Evolutionary conservation across 2,888 invertebrate genomes (phyloP).

Genomic region (Flexamia atlantica): DNA sequence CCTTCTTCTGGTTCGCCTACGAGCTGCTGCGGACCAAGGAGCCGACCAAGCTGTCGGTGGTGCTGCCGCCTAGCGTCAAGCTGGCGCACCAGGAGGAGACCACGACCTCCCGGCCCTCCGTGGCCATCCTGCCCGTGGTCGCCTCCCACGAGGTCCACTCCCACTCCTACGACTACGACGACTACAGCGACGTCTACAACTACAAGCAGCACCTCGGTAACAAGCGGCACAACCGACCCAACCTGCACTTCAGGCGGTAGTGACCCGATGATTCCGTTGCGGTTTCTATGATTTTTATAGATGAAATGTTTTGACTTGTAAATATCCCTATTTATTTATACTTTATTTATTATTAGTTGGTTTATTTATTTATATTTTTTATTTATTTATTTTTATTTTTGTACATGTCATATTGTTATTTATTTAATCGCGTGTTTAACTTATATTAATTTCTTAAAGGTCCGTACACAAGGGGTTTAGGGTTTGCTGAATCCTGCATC

Average conservation of each 20-base stretch:
- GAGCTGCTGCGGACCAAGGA: constrained; percentile 9
- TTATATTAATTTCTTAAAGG: too few species aligned
- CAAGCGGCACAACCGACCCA: background rate
- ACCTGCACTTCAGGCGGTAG: background rate
- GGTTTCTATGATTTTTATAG: too few species aligned
- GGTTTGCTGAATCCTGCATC: too few species aligned
- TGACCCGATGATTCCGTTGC: too few species aligned
- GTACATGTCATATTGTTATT: too few species aligned
- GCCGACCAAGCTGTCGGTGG: background rate
- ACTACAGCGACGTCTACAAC: constrained; percentile 1
- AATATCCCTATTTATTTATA: too few species aligned
- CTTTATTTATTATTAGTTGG: too few species aligned
- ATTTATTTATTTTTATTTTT: too few species aligned
- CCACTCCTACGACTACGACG: constrained; percentile 16
- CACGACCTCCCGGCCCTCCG: background rate
- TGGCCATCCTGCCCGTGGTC: constrained; percentile 7
- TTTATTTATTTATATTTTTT: too few species aligned
- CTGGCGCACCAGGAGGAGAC: background rate
- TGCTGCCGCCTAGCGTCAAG: background rate
- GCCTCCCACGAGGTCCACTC: background rate
- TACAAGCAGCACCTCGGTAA: constrained; percentile 13
- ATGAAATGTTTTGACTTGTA: too few species aligned
- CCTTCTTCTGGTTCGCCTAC: constrained; percentile 28
- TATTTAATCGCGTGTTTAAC: too few species aligned
- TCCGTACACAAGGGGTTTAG: too few species aligned